phyloP scores from a whole-genome alignment of 92 coral and sea anemone genomes.

The Desmophyllum pertusum region DNA sequence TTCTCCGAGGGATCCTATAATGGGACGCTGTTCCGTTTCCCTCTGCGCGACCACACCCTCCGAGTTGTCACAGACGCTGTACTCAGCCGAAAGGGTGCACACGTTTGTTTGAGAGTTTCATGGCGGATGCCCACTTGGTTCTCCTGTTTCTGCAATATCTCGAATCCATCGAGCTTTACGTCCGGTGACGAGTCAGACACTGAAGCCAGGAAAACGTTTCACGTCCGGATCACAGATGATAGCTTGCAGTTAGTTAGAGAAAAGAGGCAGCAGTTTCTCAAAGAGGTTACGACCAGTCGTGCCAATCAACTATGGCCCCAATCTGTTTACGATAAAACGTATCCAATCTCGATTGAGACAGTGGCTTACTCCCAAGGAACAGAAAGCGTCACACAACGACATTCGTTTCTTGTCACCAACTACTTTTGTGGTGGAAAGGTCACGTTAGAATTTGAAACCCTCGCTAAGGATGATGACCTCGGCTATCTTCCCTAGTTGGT shows the following conservation, averaged over 20 bases:
- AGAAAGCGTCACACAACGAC: background rate
- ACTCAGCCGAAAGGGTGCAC: conserved; percentile 62
- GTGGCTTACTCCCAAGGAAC: background rate
- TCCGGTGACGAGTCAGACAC: conserved; percentile 47
- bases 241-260: conserved; percentile 47
- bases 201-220: conserved; percentile 51
- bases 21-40: conserved; percentile 85
- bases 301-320: conserved; percentile 37
- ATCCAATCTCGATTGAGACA: conserved; percentile 54
- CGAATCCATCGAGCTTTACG: conserved; percentile 60
- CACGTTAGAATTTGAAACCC: conserved; percentile 38
- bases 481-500: conserved; percentile 63
- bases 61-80: conserved; percentile 60
- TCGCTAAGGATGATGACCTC: conserved; percentile 46
- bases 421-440: conserved; percentile 49
- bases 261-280: too few relatives aligned
- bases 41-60: conserved; percentile 66
- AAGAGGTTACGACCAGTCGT: conserved; percentile 40
- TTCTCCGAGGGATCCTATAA: conserved; percentile 52
- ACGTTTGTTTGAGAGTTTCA: conserved; percentile 59
- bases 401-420: conserved; percentile 40
- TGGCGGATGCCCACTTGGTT: conserved; percentile 57
- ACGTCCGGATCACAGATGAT: conserved; percentile 58
- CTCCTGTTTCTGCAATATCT: conserved; percentile 62
- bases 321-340: conserved; percentile 56